A percentile compares a stretch with the other conserved stretches of the same genome.
These are phyloP conservation scores for Nomia melanderi DNA, from an alignment of 1,140 invertebrate genomes.

Conservation along the genomic window DNA sequence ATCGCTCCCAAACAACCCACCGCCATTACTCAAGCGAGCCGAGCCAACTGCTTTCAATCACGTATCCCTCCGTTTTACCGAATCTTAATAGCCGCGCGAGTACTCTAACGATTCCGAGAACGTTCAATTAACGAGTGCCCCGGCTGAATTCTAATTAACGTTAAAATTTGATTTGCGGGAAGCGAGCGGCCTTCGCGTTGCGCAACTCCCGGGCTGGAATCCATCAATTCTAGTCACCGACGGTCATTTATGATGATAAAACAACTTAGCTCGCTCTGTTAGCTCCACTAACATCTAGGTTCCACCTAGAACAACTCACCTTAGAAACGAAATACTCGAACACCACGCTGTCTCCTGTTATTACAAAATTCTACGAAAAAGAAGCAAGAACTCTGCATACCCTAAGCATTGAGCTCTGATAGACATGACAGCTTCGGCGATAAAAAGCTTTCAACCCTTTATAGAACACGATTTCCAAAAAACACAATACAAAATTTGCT, in stretches of 20 bases:
- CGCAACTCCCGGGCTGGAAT: constrained; percentile 3
- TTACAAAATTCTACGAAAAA: no score
- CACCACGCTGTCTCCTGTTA: no score
- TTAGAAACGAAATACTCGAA: no score
- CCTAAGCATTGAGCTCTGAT: no score
- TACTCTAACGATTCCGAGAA: constrained; percentile 31
- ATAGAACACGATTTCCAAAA: no score
- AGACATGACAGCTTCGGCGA: no score
- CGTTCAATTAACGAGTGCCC: constrained; percentile 37
- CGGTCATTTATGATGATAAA: no score
- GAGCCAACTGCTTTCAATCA: constrained; percentile 4
- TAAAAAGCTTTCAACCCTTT: no score
- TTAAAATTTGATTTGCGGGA: constrained; percentile 58
- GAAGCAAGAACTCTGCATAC: no score
- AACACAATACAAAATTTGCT: no score
- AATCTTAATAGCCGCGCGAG: constrained; percentile 22
- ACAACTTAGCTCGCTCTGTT: not conserved
- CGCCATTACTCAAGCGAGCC: not conserved
- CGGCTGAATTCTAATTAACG: constrained; percentile 58
- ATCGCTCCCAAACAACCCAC: not conserved
- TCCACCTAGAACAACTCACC: no score
- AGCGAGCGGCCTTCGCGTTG: constrained; percentile 31
- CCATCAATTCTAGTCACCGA: not conserved
- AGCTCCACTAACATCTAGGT: no score
- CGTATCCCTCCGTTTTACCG: constrained; percentile 35